phyloP scores from a whole-genome alignment of 2,888 invertebrate genomes.

The Cephonodes hylas region DNA sequence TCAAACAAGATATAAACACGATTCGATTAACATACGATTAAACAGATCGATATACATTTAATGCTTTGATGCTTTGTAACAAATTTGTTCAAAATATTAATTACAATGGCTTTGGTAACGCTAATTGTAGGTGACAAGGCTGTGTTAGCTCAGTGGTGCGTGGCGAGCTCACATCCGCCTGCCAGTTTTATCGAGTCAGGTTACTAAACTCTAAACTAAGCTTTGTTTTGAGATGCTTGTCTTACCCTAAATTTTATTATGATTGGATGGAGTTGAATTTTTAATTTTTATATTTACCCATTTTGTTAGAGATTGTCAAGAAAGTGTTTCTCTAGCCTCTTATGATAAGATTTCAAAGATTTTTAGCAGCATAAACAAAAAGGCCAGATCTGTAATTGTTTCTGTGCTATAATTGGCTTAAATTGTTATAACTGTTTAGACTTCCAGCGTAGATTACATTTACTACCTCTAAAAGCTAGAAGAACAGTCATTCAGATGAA shows the following conservation, averaged over 20 bases:
- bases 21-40: not conserved
- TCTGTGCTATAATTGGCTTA: too few species aligned
- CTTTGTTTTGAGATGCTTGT: constrained; percentile 23
- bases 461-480: too few species aligned
- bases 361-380: too few species aligned
- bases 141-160: constrained; percentile 34
- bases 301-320: too few species aligned
- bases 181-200: constrained; percentile 19
- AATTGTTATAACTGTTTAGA: too few species aligned
- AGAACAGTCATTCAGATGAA: too few species aligned
- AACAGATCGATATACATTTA: not conserved
- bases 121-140: constrained; percentile 39
- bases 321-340: too few species aligned
- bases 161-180: constrained; percentile 35
- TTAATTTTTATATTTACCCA: too few species aligned
- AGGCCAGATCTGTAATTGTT: too few species aligned
- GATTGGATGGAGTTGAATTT: not conserved
- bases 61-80: not conserved
- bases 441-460: too few species aligned
- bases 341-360: too few species aligned
- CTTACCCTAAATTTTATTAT: not conserved
- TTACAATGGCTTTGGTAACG: not conserved
- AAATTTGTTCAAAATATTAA: constrained; percentile 17
- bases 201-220: not conserved
- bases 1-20: not conserved